These are phyloP conservation scores for Clistopyga incitator DNA, from an alignment of 2,888 invertebrate genomes.

Conservation along the genomic window DNA sequence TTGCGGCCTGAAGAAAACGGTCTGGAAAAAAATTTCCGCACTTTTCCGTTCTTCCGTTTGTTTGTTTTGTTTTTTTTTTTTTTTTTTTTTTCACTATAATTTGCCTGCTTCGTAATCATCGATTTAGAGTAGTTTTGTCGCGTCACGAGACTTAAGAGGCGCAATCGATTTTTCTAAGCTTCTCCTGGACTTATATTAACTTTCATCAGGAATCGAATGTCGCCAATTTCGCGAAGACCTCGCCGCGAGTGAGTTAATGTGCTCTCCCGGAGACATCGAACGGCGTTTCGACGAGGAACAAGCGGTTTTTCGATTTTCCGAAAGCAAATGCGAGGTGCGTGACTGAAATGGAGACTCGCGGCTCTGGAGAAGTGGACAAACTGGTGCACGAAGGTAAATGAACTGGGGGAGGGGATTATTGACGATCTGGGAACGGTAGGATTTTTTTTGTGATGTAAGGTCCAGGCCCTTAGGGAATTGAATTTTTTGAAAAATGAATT, in stretches of 20 bases:
- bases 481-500: no score
- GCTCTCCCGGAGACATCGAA: neutral
- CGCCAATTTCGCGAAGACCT: slow-evolving; percentile 43
- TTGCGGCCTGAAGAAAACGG: neutral
- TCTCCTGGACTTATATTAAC: slow-evolving; percentile 52
- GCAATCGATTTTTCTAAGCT: slow-evolving; percentile 5
- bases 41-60: no score
- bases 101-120: neutral
- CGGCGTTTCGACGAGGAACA: neutral
- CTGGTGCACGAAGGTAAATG: slow-evolving; percentile 24
- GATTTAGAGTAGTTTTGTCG: neutral
- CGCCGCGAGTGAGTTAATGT: slow-evolving; percentile 45
- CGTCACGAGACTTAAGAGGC: slow-evolving; percentile 5
- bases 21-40: no score
- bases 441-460: no score
- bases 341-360: neutral
- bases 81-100: neutral
- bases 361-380: neutral
- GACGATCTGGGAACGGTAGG: neutral
- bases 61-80: no score
- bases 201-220: slow-evolving; percentile 34
- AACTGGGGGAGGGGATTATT: neutral
- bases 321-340: neutral
- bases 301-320: neutral
- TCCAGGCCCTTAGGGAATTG: no score